Conservation (phyloP, 2,113 vertebrate genomes). For the Gallinago jamesoni region DNA sequence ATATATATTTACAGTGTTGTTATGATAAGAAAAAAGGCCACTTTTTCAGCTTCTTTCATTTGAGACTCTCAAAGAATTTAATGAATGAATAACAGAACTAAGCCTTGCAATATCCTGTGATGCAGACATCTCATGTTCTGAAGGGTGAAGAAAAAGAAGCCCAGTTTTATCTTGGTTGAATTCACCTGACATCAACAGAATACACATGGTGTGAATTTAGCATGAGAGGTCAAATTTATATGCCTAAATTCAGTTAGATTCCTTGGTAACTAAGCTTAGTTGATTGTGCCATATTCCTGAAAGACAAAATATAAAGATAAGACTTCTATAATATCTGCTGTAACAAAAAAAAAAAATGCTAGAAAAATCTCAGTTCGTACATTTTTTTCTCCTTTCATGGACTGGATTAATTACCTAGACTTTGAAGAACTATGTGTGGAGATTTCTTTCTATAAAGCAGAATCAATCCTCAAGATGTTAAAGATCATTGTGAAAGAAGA, state of each 20-base stretch:
- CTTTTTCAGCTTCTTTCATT: not conserved
- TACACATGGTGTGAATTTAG: not conserved
- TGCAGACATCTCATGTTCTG: rapidly evolving
- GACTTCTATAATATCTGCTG: not conserved
- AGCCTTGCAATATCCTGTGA: not conserved
- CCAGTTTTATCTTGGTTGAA: not conserved
- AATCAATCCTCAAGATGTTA: conserved; percentile 17
- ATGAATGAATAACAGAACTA: not conserved
- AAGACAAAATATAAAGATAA: not conserved
- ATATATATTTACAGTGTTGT: not conserved
- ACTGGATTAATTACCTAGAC: not conserved
- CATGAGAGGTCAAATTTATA: not conserved
- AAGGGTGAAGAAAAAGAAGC: not conserved
- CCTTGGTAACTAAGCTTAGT: not conserved
- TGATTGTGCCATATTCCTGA: not conserved
- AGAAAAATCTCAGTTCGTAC: not conserved
- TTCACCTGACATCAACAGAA: not conserved
- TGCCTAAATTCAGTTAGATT: not conserved
- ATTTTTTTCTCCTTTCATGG: not conserved
- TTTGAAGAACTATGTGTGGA: not conserved
- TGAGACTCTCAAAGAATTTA: not conserved
- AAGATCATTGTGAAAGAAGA: conserved; percentile 18
- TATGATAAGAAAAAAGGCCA: not conserved
- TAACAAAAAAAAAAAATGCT: not conserved
- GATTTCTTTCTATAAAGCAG: not conserved